Evolutionary conservation across 2,113 vertebrate genomes (phyloP).

Genomic region (Gobiocypris rarus): DNA sequence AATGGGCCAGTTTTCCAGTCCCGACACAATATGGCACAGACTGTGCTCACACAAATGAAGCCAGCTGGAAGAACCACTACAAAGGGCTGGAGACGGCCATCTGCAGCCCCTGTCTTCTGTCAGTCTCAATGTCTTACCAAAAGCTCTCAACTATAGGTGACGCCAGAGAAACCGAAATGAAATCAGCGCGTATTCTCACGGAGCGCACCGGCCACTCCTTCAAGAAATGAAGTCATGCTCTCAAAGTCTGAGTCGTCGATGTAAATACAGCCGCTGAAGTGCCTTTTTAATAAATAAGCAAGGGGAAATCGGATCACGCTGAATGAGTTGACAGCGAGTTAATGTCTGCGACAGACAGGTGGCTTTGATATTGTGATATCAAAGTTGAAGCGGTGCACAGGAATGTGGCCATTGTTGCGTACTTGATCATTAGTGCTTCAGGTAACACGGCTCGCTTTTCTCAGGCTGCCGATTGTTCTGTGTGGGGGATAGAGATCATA

Average conservation of each 20-base stretch:
- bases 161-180: background rate
- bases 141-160: background rate
- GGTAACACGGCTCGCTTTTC: slow-evolving; percentile 53
- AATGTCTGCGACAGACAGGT: slow-evolving; percentile 50
- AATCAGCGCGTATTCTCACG: background rate
- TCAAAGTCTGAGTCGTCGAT: background rate
- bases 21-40: slow-evolving; percentile 21
- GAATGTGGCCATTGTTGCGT: slow-evolving; percentile 69
- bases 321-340: slow-evolving; percentile 57
- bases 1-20: slow-evolving; percentile 40
- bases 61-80: slow-evolving; percentile 65
- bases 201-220: background rate
- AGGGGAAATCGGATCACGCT: slow-evolving; percentile 66
- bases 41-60: slow-evolving; percentile 44
- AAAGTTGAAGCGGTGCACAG: slow-evolving; percentile 63
- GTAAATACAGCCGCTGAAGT: slow-evolving; percentile 52
- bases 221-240: slow-evolving; percentile 4
- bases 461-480: slow-evolving; percentile 51
- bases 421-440: slow-evolving; percentile 63
- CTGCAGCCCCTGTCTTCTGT: slow-evolving; percentile 57
- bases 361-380: slow-evolving; percentile 73
- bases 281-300: slow-evolving; percentile 66
- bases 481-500: slow-evolving; percentile 60
- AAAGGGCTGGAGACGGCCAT: slow-evolving; percentile 49
- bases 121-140: slow-evolving; percentile 44